These are phyloP conservation scores for Acanthoscelides obtectus DNA, from an alignment of 2,888 invertebrate genomes.

Conservation along the genomic window DNA sequence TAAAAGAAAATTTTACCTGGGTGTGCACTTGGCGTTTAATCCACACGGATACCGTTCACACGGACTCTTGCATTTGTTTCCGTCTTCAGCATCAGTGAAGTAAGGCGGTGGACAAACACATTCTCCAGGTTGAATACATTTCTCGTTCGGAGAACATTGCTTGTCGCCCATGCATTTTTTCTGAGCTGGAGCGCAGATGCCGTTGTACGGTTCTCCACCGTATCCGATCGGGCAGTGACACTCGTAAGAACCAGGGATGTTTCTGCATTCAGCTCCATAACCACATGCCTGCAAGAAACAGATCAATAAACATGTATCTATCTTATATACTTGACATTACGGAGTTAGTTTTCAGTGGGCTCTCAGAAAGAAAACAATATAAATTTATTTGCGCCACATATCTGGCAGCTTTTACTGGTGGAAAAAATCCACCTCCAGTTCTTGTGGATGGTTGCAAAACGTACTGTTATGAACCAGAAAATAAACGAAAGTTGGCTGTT, in stretches of 20 bases:
- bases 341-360: too few species aligned
- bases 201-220: constrained; percentile 76
- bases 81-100: constrained; percentile 76
- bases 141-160: constrained; percentile 82
- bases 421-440: too few species aligned
- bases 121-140: constrained; percentile 87
- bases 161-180: constrained; percentile 76
- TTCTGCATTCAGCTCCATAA: constrained; percentile 82
- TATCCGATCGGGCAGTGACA: constrained; percentile 80
- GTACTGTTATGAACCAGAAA: too few species aligned
- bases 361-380: too few species aligned
- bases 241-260: constrained; percentile 70
- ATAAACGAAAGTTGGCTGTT: too few species aligned
- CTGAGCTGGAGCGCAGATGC: constrained; percentile 77
- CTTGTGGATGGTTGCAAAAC: too few species aligned
- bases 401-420: too few species aligned
- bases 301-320: too few species aligned
- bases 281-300: constrained; percentile 61
- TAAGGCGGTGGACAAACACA: constrained; percentile 89
- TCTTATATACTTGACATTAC: too few species aligned
- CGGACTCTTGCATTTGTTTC: constrained; percentile 86
- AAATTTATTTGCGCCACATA: too few species aligned
- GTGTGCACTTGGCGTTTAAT: constrained; percentile 84
- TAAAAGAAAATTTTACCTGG: too few species aligned
- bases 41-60: constrained; percentile 89